Percentiles rank a stretch among this genome's conserved stretches.
Evolutionary conservation across 2,797 vertebrate species (phyloP).

Genomic region (Vireo griseus): DNA sequence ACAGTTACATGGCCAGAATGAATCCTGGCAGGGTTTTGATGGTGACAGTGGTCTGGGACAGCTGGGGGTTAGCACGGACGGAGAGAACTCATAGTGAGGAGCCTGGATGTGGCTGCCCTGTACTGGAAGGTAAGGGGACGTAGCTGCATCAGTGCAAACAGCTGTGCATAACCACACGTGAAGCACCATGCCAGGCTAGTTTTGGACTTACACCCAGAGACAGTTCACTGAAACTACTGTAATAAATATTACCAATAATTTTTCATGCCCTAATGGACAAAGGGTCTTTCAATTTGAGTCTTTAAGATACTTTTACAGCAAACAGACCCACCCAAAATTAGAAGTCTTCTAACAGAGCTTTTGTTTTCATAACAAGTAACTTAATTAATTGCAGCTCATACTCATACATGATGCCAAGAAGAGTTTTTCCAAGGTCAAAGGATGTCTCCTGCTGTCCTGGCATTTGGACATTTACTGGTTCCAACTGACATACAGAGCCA

Average conservation of each 20-base stretch:
- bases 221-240: not conserved
- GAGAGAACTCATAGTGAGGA: not conserved
- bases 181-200: not conserved
- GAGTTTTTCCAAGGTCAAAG: not conserved
- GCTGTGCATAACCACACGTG: not conserved
- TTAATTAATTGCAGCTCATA: not conserved
- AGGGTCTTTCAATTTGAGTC: not conserved
- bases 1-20: not conserved
- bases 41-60: not conserved
- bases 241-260: not conserved
- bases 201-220: not conserved
- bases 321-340: not conserved
- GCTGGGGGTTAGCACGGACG: not conserved
- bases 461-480: not conserved
- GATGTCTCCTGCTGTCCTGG: not conserved
- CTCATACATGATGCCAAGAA: not conserved
- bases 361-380: not conserved
- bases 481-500: not conserved
- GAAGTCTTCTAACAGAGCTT: not conserved
- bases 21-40: not conserved
- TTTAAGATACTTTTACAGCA: not conserved
- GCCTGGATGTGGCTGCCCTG: not conserved
- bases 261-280: not conserved
- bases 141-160: not conserved
- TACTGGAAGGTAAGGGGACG: not conserved